phyloP scores from a whole-genome alignment of 2,113 vertebrate species.

The Phycodurus eques region DNA sequence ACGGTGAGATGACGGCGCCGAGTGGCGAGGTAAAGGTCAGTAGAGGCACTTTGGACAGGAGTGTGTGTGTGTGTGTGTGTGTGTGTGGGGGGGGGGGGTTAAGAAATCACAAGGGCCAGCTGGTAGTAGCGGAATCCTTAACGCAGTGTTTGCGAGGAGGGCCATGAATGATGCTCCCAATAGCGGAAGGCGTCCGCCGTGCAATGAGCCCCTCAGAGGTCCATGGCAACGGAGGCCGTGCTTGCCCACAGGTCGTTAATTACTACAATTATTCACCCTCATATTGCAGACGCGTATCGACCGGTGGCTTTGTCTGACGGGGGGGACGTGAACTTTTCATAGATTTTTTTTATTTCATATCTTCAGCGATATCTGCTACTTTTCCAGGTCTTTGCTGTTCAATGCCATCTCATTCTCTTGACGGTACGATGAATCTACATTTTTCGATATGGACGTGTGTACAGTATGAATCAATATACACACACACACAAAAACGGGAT shows the following conservation, averaged over 20 bases:
- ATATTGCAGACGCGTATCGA: constrained; percentile 68
- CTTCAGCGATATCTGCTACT: background rate
- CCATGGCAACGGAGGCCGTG: constrained; percentile 38
- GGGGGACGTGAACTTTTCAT: constrained; percentile 38
- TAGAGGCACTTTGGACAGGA: constrained; percentile 65
- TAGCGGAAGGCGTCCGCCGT: constrained; percentile 18
- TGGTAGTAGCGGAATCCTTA: constrained; percentile 16
- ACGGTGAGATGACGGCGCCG: constrained; percentile 37
- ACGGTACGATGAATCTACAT: background rate
- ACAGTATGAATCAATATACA: no score
- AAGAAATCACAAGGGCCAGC: constrained; percentile 19
- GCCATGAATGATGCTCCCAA: constrained; percentile 22
- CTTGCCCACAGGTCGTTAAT: constrained; percentile 73
- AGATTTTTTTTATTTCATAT: background rate
- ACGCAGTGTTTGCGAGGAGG: constrained; percentile 26
- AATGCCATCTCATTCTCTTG: constrained; percentile 53
- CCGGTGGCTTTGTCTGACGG: constrained; percentile 39
- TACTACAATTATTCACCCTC: constrained; percentile 75
- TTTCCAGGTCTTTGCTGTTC: constrained; percentile 35
- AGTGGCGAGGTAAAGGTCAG: constrained; percentile 71
- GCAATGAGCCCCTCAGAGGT: constrained; percentile 52
- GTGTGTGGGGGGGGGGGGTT: background rate
- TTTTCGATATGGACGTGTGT: background rate
- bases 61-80: constrained; percentile 13
- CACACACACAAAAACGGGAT: no score